Evolutionary conservation across 37 sponge, comb jelly and placozoan genomes (phyloP).

Genomic region (Lycopodina hypogea): DNA sequence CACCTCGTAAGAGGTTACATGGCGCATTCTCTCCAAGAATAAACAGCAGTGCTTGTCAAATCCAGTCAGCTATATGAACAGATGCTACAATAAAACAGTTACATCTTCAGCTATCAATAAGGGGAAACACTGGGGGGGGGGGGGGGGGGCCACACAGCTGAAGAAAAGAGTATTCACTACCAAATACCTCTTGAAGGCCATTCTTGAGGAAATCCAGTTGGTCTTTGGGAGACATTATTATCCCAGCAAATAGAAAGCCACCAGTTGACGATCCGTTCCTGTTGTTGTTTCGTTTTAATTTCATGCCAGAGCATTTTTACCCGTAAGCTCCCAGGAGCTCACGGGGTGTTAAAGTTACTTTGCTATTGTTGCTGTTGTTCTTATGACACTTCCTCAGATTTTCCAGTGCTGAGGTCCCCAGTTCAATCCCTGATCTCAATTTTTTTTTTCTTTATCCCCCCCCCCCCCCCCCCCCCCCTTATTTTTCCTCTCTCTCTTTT

Average conservation of each 20-base stretch:
- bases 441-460: conserved; percentile 21
- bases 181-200: conserved; percentile 24
- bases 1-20: conserved; percentile 38
- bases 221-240: conserved; percentile 34
- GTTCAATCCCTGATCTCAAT: background rate
- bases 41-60: conserved; percentile 25
- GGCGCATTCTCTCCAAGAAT: conserved; percentile 68
- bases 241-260: conserved; percentile 13
- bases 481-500: conserved; percentile 11
- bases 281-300: too few species aligned
- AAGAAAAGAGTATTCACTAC: too few species aligned
- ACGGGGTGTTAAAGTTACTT: too few species aligned
- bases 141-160: too few species aligned
- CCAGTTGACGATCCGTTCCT: conserved; percentile 13
- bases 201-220: conserved; percentile 35
- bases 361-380: too few species aligned
- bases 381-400: too few species aligned
- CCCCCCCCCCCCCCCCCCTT: conserved; percentile 21
- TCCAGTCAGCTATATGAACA: conserved; percentile 14
- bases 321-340: too few species aligned
- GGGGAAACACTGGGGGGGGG: too few species aligned
- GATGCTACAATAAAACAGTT: background rate
- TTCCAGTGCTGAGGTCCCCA: too few species aligned
- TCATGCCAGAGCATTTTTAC: too few species aligned
- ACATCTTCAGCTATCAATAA: background rate